phyloP scores from a whole-genome alignment of 2,888 invertebrate genomes.

The Ectobius pallidus region DNA sequence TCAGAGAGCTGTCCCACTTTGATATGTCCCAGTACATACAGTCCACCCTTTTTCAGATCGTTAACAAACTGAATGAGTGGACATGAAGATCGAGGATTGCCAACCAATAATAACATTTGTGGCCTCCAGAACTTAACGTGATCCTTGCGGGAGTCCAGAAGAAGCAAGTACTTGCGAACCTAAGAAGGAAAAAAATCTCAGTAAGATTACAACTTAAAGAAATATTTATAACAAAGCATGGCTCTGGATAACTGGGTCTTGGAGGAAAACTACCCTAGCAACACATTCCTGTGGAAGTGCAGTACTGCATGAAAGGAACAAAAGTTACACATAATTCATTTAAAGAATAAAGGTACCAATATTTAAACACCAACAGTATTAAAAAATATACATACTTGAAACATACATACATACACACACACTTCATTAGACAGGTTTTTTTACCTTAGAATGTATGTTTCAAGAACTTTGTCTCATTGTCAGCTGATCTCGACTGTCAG shows the following conservation, averaged over 20 bases:
- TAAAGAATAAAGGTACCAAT: no score
- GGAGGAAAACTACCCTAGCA: not conserved
- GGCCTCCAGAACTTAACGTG: conserved; percentile 99
- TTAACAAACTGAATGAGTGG: conserved; percentile 97
- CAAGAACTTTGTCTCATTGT: no score
- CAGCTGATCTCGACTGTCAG: no score
- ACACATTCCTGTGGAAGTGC: no score
- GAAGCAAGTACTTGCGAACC: conserved; percentile 93
- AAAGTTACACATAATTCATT: no score
- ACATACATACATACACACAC: no score
- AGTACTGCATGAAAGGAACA: no score
- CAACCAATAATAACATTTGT: conserved; percentile 90
- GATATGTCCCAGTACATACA: conserved; percentile 88
- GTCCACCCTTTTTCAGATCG: conserved; percentile 93
- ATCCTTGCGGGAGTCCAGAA: conserved; percentile 94
- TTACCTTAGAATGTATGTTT: no score
- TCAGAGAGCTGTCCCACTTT: conserved; percentile 65
- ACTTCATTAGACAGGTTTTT: no score
- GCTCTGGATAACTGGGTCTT: not conserved
- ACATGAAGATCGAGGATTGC: conserved; percentile 87
- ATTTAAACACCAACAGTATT: no score
- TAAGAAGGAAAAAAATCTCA: conserved; percentile 53
- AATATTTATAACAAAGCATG: not conserved
- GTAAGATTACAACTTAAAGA: no score
- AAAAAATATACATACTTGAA: no score